Evolutionary conservation across 2,797 vertebrate genomes (phyloP), one percentile per base, ranked within the genome.

Genomic region (Chiloscyllium punctatum): DNA sequence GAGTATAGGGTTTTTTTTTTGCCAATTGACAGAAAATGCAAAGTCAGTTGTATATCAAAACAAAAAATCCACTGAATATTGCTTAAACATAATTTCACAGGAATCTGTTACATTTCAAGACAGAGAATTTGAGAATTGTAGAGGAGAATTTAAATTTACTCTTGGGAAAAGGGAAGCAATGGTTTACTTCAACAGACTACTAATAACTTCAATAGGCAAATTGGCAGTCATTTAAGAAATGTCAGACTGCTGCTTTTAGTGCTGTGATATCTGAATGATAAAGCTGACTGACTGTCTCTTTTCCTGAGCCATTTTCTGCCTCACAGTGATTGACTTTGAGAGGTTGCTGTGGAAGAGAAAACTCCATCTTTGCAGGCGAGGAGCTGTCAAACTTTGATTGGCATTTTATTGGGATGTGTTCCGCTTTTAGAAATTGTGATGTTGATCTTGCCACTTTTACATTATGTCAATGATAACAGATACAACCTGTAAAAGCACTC

Each of bases 251-350:
- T 84, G 42, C 42, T 84, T 37, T 84, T 42, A 21, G 5, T 8
- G 79, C 79, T 84, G n/a, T 84, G 79, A 21, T 84, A 84, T 42
- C 82, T 84, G 82, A 48, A 84, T 84, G 37, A 48, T 48, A 48
- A 25, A 23, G 5, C 42, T 48, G 79, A 84, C 82, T 48, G 79
- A 84, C 77, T 82, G 79, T 48, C 79, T 84, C 48, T 84, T 15
- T 23, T 25, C 82, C 82, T 84, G 82, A 25, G 82, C 82, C 82
- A 37, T 84, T 42, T 84, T 21, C 37, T 42, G n/a, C 16, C 79
- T 84, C 79, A 84, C 37, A 48, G 37, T 84, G 82, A 84, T 84
- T 84, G 82, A 84, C 18, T 84, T 84, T 84, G 82, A 84, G 82
- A 23, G 42, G 82, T 84, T 7, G 2, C 4, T 84, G 82, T 48